A percentile compares a stretch with the other conserved stretches of the same genome.
These are phyloP conservation scores for Hippocampus barbouri DNA, from an alignment of 2,113 vertebrate species.

Conservation along the genomic window DNA sequence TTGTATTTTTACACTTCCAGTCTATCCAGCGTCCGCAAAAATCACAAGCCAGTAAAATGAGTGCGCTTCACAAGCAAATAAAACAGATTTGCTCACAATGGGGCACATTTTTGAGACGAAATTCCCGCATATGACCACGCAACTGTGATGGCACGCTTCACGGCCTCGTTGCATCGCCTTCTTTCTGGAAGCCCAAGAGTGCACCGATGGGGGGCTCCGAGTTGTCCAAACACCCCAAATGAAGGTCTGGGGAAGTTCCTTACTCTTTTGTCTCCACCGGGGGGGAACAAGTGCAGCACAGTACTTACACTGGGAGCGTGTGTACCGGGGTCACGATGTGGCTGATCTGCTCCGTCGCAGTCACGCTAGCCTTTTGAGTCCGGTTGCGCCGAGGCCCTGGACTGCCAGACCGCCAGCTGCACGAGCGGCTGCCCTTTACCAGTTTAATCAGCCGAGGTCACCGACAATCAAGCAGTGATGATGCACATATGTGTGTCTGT, in stretches of 20 bases:
- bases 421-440: slow-evolving; percentile 56
- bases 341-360: slow-evolving; percentile 35
- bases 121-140: slow-evolving; percentile 9
- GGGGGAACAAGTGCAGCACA: slow-evolving; percentile 73
- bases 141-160: slow-evolving; percentile 31
- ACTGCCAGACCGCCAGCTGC: slow-evolving; percentile 60
- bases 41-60: slow-evolving; percentile 34
- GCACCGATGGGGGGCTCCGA: slow-evolving; percentile 53
- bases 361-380: slow-evolving; percentile 55
- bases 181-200: slow-evolving; percentile 44
- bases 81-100: slow-evolving; percentile 14
- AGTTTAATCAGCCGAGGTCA: slow-evolving; percentile 66
- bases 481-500: slow-evolving; percentile 63
- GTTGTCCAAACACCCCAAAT: slow-evolving; percentile 70
- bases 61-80: slow-evolving; percentile 37
- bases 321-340: slow-evolving; percentile 51
- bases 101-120: slow-evolving; percentile 39
- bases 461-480: slow-evolving; percentile 61
- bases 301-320: slow-evolving; percentile 43
- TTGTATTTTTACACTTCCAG: slow-evolving; percentile 45
- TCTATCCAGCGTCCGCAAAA: slow-evolving; percentile 48
- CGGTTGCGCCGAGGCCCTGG: slow-evolving; percentile 28
- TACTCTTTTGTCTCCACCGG: slow-evolving; percentile 46
- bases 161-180: slow-evolving; percentile 28
- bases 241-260: slow-evolving; percentile 63